These are phyloP conservation scores for Agrotis exclamationis DNA, from an alignment of 2,888 invertebrate species.

Conservation along the genomic window DNA sequence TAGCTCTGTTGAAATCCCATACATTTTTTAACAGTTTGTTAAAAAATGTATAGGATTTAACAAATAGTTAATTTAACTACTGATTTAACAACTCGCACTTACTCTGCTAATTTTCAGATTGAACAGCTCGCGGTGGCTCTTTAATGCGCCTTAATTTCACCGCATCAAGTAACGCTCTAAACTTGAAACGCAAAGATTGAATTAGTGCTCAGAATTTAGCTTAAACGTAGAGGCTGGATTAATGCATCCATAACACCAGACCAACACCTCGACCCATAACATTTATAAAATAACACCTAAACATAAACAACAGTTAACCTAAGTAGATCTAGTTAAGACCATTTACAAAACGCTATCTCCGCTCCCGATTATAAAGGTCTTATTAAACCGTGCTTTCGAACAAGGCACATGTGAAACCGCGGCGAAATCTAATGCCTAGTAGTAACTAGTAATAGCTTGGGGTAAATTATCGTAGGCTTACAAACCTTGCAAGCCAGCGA, in stretches of 20 bases:
- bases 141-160: too few species aligned
- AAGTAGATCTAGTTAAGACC: slow-evolving; percentile 39
- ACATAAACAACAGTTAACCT: slow-evolving; percentile 35
- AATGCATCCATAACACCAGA: slow-evolving; percentile 5
- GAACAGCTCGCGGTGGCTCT: too few species aligned
- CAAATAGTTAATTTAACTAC: too few species aligned
- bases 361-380: slow-evolving; percentile 63
- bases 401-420: slow-evolving; percentile 67
- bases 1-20: too few species aligned
- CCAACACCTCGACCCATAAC: slow-evolving; percentile 17
- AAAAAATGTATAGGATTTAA: too few species aligned
- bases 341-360: slow-evolving; percentile 51
- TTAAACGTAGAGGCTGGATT: neutral
- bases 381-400: slow-evolving; percentile 66
- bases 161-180: too few species aligned
- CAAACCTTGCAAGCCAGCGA: slow-evolving; percentile 65
- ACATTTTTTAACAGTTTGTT: too few species aligned
- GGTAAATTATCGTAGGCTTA: slow-evolving; percentile 72
- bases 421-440: slow-evolving; percentile 53
- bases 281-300: slow-evolving; percentile 53
- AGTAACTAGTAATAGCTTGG: slow-evolving; percentile 58
- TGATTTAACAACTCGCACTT: too few species aligned
- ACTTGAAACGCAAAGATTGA: neutral
- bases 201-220: neutral
- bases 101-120: too few species aligned